phyloP scores from a whole-genome alignment of 2,113 vertebrate species.

The Amazona guildingii region DNA sequence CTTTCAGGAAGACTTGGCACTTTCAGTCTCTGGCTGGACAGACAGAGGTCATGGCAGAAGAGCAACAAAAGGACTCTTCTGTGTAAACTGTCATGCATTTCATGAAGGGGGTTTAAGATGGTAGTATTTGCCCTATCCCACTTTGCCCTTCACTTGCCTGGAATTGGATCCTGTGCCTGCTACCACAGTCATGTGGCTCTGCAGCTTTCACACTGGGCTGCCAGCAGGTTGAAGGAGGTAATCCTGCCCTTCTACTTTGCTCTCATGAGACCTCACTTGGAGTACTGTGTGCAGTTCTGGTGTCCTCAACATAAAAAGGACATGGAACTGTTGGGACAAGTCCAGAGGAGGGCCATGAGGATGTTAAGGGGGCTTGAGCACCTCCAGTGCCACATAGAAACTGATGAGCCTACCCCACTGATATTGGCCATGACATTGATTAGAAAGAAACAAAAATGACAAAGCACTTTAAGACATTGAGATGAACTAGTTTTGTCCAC shows the following conservation, averaged over 20 bases:
- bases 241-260: background rate
- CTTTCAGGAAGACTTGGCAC: constrained; percentile 5
- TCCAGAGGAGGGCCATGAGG: background rate
- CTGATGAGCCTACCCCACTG: background rate
- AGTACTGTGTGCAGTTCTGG: background rate
- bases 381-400: background rate
- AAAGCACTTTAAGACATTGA: background rate
- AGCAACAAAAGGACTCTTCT: background rate
- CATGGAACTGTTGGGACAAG: background rate
- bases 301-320: background rate
- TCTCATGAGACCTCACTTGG: background rate
- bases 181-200: background rate
- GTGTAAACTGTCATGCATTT: background rate
- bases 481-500: background rate
- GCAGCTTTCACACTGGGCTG: background rate
- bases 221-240: background rate
- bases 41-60: background rate
- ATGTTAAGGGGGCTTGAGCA: background rate
- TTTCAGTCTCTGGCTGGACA: constrained; percentile 10
- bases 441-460: background rate
- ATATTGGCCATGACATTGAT: background rate
- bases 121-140: background rate
- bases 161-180: background rate
- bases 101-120: background rate
- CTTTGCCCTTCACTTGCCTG: background rate